A percentile compares a stretch with the other conserved stretches of the same genome.
Conservation (phyloP, 2,113 vertebrate genomes). For the Protobothrops flavoviridis region DNA sequence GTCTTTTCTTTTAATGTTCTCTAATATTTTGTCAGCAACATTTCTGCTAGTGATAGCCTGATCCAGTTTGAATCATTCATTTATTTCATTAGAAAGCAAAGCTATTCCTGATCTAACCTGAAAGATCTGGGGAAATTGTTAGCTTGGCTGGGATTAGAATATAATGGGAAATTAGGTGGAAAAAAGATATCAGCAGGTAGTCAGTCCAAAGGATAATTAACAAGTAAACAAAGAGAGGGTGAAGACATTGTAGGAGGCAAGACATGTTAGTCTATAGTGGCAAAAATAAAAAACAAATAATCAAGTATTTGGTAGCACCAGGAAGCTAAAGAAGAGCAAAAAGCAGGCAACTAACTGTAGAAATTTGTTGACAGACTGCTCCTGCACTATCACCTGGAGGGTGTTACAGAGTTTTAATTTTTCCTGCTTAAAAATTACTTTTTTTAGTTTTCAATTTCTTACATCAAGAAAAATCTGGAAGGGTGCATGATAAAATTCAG, state of each 20-base stretch:
- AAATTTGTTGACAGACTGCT: neutral
- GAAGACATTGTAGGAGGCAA: neutral
- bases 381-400: neutral
- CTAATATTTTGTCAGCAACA: constrained; percentile 7
- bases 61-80: neutral
- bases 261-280: neutral
- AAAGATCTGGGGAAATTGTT: neutral
- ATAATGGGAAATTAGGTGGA: neutral
- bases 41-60: neutral
- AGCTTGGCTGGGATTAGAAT: neutral
- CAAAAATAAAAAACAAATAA: neutral
- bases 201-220: neutral
- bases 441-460: neutral
- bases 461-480: neutral
- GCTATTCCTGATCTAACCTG: neutral
- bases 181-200: neutral
- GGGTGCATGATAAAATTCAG: neutral
- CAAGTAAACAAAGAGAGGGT: neutral
- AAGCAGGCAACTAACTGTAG: neutral
- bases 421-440: neutral
- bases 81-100: neutral
- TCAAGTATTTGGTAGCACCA: neutral
- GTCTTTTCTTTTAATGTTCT: constrained; percentile 4
- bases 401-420: neutral
- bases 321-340: neutral